Percentiles rank a stretch among this genome's conserved stretches.
These are phyloP conservation scores for Elanus axillaris DNA, from an alignment of 2,113 vertebrate species.

Conservation along the genomic window DNA sequence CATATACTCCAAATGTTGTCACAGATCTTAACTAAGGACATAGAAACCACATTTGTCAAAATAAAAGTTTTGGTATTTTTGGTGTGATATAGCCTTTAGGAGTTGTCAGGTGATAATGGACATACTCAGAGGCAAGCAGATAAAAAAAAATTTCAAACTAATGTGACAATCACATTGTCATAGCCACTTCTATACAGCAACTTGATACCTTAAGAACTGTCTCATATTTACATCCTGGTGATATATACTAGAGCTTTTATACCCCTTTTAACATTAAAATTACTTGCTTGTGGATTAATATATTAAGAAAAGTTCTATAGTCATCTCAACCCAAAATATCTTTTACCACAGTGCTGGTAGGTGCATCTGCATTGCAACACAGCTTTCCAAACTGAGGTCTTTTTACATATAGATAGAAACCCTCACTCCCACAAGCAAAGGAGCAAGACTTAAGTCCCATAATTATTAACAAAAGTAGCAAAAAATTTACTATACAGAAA, in stretches of 20 bases:
- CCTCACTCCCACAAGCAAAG: neutral
- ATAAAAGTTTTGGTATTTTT: neutral
- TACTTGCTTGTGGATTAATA: neutral
- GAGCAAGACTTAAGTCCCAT: neutral
- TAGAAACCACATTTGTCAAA: accelerated
- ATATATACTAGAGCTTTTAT: neutral
- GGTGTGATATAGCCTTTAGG: neutral
- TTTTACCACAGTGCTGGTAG: neutral
- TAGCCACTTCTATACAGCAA: neutral
- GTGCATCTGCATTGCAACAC: neutral
- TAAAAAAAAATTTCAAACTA: neutral
- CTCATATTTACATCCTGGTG: neutral
- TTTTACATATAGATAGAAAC: neutral
- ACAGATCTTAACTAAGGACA: neutral
- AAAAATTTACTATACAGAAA: neutral
- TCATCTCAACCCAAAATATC: neutral
- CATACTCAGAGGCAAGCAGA: neutral
- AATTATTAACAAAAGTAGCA: neutral
- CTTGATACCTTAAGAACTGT: neutral
- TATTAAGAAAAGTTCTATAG: neutral
- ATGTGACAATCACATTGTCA: neutral
- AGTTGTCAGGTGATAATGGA: neutral
- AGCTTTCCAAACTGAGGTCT: neutral
- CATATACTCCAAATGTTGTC: neutral
- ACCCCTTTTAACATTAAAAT: neutral